phyloP scores from a whole-genome alignment of 2,113 vertebrate genomes.

The Enhydra lutris region DNA sequence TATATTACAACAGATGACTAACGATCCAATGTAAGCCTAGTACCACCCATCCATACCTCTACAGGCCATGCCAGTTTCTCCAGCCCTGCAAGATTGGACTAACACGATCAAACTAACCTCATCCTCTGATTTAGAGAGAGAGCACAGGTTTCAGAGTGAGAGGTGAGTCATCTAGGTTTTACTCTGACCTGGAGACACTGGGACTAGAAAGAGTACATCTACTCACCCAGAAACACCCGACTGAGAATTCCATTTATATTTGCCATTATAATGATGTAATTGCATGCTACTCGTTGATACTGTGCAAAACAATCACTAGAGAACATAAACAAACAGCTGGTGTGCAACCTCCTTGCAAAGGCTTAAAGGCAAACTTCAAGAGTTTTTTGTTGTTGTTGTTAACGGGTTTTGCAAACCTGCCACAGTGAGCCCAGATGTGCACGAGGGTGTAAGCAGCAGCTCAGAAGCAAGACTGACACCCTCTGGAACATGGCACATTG shows the following conservation, averaged over 20 bases:
- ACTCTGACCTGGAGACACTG: background rate
- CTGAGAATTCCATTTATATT: constrained; percentile 39
- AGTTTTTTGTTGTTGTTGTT: background rate
- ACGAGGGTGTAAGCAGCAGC: background rate
- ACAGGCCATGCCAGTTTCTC: background rate
- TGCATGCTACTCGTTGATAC: constrained; percentile 37
- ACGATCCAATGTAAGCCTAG: background rate
- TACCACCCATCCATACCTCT: no score
- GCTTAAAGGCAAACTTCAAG: background rate
- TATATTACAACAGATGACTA: background rate
- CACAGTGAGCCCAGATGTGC: background rate
- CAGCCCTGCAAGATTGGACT: background rate
- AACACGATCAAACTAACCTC: background rate
- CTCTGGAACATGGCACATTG: background rate
- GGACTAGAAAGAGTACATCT: background rate
- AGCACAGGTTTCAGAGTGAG: background rate
- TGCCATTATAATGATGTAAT: constrained; percentile 37
- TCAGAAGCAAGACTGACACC: background rate
- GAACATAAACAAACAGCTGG: constrained; percentile 57
- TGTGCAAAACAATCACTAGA: constrained; percentile 19
- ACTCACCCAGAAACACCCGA: background rate
- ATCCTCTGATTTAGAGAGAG: background rate
- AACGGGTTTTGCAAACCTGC: background rate
- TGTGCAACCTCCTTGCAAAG: constrained; percentile 14
- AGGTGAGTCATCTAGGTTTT: background rate